These are phyloP conservation scores for Montipora capricornis DNA, from an alignment of 64 coral and sea anemone species.

Conservation along the genomic window DNA sequence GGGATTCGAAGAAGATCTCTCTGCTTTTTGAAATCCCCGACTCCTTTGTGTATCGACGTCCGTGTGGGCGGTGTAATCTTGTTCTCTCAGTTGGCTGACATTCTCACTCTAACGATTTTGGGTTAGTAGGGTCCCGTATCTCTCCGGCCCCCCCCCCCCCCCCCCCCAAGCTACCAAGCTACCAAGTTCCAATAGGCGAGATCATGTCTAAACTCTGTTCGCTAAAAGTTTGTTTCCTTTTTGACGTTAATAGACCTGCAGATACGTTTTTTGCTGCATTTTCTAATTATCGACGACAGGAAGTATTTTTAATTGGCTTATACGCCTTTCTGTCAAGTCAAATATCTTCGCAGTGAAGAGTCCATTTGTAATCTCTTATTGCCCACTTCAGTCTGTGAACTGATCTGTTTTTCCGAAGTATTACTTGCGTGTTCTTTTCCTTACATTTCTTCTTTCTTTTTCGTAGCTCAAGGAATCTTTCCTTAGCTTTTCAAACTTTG, in stretches of 20 bases:
- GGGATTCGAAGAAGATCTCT: too few species aligned
- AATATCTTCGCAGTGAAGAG: slow-evolving; percentile 25
- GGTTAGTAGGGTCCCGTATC: too few species aligned
- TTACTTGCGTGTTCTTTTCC: not conserved
- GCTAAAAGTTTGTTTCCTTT: not conserved
- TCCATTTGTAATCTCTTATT: slow-evolving; percentile 6
- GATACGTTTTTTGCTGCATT: slow-evolving; percentile 7
- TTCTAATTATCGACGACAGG: slow-evolving; percentile 16
- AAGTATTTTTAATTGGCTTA: slow-evolving; percentile 21
- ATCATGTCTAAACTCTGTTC: too few species aligned
- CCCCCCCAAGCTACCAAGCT: too few species aligned
- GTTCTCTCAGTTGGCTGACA: too few species aligned
- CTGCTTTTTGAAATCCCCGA: too few species aligned
- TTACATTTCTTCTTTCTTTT: not conserved
- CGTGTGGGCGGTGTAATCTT: too few species aligned
- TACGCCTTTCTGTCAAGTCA: slow-evolving; percentile 12
- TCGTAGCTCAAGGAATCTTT: not conserved
- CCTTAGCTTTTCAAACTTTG: not conserved
- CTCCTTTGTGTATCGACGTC: too few species aligned
- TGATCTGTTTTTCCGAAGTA: not conserved
- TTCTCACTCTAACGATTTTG: too few species aligned
- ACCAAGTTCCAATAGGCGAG: too few species aligned
- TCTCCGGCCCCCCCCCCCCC: too few species aligned
- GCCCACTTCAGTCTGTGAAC: not conserved
- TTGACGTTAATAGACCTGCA: not conserved